Base-by-base conservation (phyloP, 2,113 vertebrate species). In the Petaurus breviceps region DNA sequence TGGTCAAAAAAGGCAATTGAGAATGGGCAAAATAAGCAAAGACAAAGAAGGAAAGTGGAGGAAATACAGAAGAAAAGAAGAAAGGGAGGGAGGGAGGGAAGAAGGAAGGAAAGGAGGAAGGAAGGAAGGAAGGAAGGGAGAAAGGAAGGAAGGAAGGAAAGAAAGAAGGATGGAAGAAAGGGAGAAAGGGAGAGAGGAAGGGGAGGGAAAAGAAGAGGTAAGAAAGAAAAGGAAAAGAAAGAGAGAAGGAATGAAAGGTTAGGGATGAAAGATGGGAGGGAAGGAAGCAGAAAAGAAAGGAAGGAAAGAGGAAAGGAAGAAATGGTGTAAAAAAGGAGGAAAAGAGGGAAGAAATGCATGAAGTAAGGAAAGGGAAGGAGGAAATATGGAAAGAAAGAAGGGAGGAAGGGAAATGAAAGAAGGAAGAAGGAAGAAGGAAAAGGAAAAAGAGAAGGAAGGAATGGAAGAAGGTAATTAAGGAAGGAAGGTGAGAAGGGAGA, bases 1-100 rank as follows among this genome's bases (percentile, higher is more conserved):
- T 84, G 68, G 68, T 84, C 68, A 43, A 84, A 84, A 84, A 84
- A 84, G 61, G 68, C 68, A 84, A 84, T 84, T 84, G 68, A 84
- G 68, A 84, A 84, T 43, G n/a, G 68, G 68, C n/a, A 84, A 84
- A 84, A 43, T 43, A 43, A 84, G 68, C 14, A 84, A 43, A 84
- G n/a, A 84, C 43, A 43, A 68, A 37, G 61, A 68, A 16, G 14
- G 31, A 16, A n/a, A n/a, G 19, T 37, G 61, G 4, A 31, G 31
- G 14, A 19, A n/a, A 52, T 19, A 52, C 16, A 8, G 54, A 84
- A n/a, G n/a, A 16, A 23, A 43, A 1, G 54, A 26, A 55, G 8
- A 31, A 4, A 31, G 14, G 16, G 6, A 2, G 25, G 54, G 9
- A 55, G 3, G 54, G 25, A 26, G 54, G 19, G 23, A 54, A 22